Base-by-base conservation (phyloP, 2,888 invertebrate species). In the Axea sp. region DNA sequence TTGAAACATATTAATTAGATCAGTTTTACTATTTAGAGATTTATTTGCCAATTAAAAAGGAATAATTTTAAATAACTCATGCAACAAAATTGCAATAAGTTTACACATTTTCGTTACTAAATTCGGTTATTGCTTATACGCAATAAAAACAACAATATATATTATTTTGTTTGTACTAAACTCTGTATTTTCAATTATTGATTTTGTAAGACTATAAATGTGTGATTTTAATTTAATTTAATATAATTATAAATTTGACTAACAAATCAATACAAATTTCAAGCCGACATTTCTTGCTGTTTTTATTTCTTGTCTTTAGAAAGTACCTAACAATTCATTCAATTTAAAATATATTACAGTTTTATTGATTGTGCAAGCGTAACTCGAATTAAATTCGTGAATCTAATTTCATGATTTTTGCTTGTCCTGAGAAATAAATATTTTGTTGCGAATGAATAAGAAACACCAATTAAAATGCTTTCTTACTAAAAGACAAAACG, bases 401-500 rank as follows among this genome's bases (percentile, higher is more conserved):
- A 37, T 39, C 11, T 14, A 26, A 26, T 51, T 53, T 24, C 9
- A 26, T 14, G 14, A n/a, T 45, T 45, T 49, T 49, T 49, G 22
- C 22, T 31, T 2, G 5, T 17, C 1, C 17, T 5, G 7, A 1
- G 19, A 33, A 49, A 49, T 33, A 33, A 49, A 49, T 19, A 22
- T 33, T 33, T 22, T 12, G n/a, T 6, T 6, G 24, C 17, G 31
- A 5, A 0, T 9, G 37, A 37, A 19, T 30, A 55, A 24, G 8
- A 26, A 41, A 3, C 7, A 14, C 15, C 55, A 41, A 41, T 55
- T 57, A 57, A 45, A 47, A 37, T 28, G 37, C 19, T 33, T 60
- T 60, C 47, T 41, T 59, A 45, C 37, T 11, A 6, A 15, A 59
- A 57, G 57, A 33, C 43, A 43, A 57, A 57, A 57, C 33, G 41